These are phyloP conservation scores for Callaeas wilsoni DNA, from an alignment of 2,113 vertebrate species.

Conservation along the genomic window DNA sequence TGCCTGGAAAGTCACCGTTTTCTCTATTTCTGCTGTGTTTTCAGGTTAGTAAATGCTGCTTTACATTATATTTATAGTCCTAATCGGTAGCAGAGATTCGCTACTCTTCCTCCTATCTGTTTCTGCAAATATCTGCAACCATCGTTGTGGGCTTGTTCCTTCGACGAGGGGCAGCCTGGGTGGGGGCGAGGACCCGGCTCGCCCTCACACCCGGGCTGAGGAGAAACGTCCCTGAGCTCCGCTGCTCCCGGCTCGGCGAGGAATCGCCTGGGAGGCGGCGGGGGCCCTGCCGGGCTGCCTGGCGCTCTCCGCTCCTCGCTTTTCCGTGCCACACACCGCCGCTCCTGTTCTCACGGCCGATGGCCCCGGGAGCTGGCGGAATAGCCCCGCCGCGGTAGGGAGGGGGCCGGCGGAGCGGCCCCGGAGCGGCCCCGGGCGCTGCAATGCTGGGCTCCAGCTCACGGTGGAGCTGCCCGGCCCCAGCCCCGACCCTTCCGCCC, in stretches of 20 bases:
- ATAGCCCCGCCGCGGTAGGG: not conserved
- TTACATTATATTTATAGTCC: not conserved
- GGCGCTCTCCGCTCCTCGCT: not conserved
- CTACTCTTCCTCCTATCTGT: rapidly evolving
- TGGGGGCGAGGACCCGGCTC: not conserved
- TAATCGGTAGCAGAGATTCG: not conserved
- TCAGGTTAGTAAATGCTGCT: not conserved
- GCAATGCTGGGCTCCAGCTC: constrained; percentile 38
- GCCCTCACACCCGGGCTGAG: rapidly evolving
- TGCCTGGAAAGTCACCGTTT: not conserved
- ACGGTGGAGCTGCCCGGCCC: constrained; percentile 63
- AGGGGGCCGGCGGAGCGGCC: too few relatives aligned
- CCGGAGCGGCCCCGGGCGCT: not conserved
- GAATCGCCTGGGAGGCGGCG: not conserved
- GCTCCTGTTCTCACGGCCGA: not conserved
- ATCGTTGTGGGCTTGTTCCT: not conserved
- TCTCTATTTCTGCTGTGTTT: not conserved
- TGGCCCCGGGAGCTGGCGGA: not conserved
- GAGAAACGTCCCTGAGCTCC: not conserved
- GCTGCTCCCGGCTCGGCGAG: not conserved
- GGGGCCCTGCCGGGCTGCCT: not conserved
- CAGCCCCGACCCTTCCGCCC: not conserved
- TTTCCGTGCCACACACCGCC: not conserved
- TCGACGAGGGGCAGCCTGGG: not conserved
- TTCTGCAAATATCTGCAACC: rapidly evolving